Evolutionary conservation across 1,140 invertebrate genomes (phyloP), one percentile per base, ranked within the genome.

Genomic region (Drosophila pandora): DNA sequence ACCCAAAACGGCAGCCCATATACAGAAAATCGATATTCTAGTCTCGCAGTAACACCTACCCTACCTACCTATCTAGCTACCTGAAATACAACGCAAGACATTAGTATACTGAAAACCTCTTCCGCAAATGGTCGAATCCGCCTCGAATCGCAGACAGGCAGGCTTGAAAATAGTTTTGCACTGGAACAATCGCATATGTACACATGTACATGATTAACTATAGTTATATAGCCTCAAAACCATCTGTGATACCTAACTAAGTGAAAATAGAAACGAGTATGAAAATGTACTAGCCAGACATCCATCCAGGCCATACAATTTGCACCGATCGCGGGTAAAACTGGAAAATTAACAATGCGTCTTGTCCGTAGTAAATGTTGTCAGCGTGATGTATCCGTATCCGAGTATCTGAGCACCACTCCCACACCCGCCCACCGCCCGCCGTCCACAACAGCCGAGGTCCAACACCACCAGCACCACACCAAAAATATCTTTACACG

Each of bases 331-430:
- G 76, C 69, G 87, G 95, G 95, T 91, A 87, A 94, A 92, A 96
- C 95, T 93, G 95, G 95, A 91, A 96, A 95, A 90, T 94, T 96
- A 94, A 95, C 96, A 84, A 95, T 96, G 90, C 95, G 95, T 93
- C 95, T 96, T 94, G 96, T 97, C 92, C 95, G 95, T 94, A 96
- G 95, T 92, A 97, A 96, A 93, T 94, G 96, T 92, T 94, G 95
- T 82, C 96, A 96, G 93, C 93, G 95, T 63, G 96, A 96, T 92
- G 63, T 67, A 67, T 45, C 60, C 63, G 63, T 67, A 67, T 45
- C 60, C 63, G 96, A 96, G 82, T 94, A 95, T 90, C 93, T 94
- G 65, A 61, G 37, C 63, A 67, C 45, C 45, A 59, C 41, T 3
- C 5, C n/a, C 41, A 43, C 41, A 13, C n/a, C 41, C 17, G 23